A percentile compares a stretch with the other conserved stretches of the same genome.
Conservation (phyloP, 2,797 vertebrate genomes). For the Anisognathus igniventris region DNA sequence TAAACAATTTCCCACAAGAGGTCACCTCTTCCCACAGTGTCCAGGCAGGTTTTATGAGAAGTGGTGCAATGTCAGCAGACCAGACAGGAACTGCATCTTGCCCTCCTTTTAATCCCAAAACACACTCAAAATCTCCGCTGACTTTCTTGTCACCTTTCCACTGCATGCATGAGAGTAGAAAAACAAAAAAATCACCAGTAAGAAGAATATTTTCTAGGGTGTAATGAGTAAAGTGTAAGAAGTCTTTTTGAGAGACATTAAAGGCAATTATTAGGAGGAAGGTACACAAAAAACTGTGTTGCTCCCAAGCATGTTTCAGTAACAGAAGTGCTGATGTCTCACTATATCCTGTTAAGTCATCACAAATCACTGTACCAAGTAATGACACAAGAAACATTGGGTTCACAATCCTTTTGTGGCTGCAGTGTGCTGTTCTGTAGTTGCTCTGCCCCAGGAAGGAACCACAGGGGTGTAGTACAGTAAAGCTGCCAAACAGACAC, state of each 20-base stretch:
- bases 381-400: neutral
- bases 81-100: neutral
- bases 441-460: neutral
- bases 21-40: neutral
- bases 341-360: neutral
- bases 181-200: neutral
- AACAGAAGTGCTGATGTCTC: neutral
- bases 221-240: neutral
- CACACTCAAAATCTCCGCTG: neutral
- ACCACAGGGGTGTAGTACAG: rapidly evolving
- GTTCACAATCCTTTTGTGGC: neutral
- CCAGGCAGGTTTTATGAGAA: neutral
- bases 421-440: neutral
- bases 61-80: neutral
- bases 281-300: neutral
- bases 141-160: neutral
- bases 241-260: neutral
- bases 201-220: neutral
- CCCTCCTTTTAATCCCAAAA: neutral
- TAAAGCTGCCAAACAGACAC: neutral
- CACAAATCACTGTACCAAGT: neutral
- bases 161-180: neutral
- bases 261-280: neutral
- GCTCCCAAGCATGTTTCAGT: neutral
- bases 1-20: neutral